These are phyloP conservation scores for Chaetorhynchus papuensis DNA, from an alignment of 2,113 vertebrate genomes.

Conservation along the genomic window DNA sequence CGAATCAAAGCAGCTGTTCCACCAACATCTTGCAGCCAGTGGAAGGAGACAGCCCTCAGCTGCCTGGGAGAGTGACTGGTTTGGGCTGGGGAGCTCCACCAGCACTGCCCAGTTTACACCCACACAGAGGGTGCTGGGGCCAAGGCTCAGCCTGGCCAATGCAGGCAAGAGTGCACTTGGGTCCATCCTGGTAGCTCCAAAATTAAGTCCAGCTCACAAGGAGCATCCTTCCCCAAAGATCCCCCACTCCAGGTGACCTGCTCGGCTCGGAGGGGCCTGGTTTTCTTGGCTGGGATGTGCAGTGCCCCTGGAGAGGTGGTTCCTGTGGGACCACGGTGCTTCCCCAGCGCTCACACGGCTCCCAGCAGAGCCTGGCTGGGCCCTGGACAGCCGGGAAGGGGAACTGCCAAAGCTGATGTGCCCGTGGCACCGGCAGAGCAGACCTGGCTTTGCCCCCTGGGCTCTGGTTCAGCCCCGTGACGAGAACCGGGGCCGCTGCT, in stretches of 20 bases:
- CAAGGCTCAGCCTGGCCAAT: accelerated
- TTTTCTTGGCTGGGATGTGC: accelerated
- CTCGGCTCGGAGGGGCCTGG: not conserved
- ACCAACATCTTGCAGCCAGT: not conserved
- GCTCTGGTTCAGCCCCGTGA: not conserved
- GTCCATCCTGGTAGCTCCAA: not conserved
- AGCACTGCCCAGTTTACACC: not conserved
- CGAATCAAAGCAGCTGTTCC: slow-evolving; percentile 37
- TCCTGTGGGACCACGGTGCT: not conserved
- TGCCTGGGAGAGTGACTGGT: not conserved
- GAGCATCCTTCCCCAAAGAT: not conserved
- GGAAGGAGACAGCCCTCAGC: not conserved
- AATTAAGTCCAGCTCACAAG: not conserved
- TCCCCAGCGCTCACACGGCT: not conserved
- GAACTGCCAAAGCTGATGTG: accelerated
- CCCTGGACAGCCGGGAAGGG: not conserved
- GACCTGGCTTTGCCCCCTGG: not conserved
- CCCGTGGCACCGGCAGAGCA: not conserved
- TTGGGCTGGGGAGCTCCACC: not conserved
- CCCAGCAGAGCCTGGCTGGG: not conserved
- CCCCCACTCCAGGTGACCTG: not conserved
- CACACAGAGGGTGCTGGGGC: not conserved
- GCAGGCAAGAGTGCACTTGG: not conserved
- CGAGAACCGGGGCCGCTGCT: not conserved
- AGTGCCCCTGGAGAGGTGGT: not conserved